These are phyloP conservation scores for Pollachius pollachius DNA, from an alignment of 2,113 vertebrate genomes.

Conservation along the genomic window DNA sequence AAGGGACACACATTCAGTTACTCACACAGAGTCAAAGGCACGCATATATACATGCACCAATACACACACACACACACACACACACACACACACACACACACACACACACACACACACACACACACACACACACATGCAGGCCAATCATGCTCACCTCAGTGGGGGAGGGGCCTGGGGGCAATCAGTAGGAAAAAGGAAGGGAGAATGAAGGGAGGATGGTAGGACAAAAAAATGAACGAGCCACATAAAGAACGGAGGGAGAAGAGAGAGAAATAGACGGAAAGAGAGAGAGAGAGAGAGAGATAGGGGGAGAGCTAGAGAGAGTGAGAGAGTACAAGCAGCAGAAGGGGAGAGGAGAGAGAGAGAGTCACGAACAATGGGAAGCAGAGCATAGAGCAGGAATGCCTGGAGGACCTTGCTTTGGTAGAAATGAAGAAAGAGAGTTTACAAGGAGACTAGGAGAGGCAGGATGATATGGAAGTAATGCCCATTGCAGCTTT, in stretches of 20 bases:
- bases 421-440: constrained; percentile 38
- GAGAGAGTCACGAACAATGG: constrained; percentile 52
- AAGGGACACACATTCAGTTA: constrained; percentile 26
- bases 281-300: constrained; percentile 29
- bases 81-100: not conserved
- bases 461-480: constrained; percentile 30
- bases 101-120: constrained; percentile 37
- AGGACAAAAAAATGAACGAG: constrained; percentile 47
- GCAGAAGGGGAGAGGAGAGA: constrained; percentile 41
- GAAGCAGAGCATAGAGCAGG: constrained; percentile 48
- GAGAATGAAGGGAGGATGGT: constrained; percentile 36
- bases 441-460: constrained; percentile 43
- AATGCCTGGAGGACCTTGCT: constrained; percentile 58
- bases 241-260: constrained; percentile 25
- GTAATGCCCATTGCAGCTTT: constrained; percentile 17
- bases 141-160: constrained; percentile 51
- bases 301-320: constrained; percentile 39
- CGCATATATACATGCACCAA: not conserved
- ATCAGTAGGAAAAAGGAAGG: constrained; percentile 52
- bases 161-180: constrained; percentile 48
- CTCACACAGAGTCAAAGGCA: constrained; percentile 1
- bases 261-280: constrained; percentile 12
- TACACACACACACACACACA: too few relatives aligned
- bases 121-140: constrained; percentile 10
- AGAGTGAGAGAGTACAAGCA: constrained; percentile 45